Base-by-base conservation (phyloP, 2,797 vertebrate species). In the Lacerta viridis region DNA sequence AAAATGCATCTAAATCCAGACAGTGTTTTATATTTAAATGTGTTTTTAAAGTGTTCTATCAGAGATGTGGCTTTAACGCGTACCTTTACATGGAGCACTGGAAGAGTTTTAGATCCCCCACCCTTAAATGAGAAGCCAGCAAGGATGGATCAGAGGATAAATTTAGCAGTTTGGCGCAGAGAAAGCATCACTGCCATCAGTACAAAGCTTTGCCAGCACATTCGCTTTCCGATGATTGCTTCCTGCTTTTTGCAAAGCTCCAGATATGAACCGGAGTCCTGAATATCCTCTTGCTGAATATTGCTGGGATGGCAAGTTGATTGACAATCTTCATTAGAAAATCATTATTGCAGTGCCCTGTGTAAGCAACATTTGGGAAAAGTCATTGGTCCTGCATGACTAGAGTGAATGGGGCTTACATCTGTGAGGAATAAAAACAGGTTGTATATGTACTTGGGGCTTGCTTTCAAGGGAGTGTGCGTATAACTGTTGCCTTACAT, bases 1-100 rank as follows among this genome's bases (percentile, higher is more conserved):
- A 77, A 86, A 74, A 75, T 66, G 66, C 46, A 61, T 80, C 84
- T 90, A 83, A 84, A 92, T 75, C 27, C 1, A 90, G 91, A 85
- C 1, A 78, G 85, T 33, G 27, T 50, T 87, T 87, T 92, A 25
- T 89, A 39, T 88, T 83, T 72, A 85, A 89, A 94, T 91, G 87
- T 88, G 15, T 93, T 89, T 29, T 90, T 71, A 86, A 29, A 59
- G 84, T 91, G 55, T 68, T 13, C n/a, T 11, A 25, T 33, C 29
- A 64, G 39, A 87, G 43, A 85, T 39, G 88, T 76, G 75, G 87
- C 13, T 91, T 93, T 93, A 82, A 89, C 66, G 76, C 87, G 83
- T 89, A 55, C n/a, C 88, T 80, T 91, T 87, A 68, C 11, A 75
- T 84, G 80, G 29, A 94, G 84, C 84, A 7, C 25, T 91, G 76